Conservation (phyloP, 2,888 invertebrate species). For the Agrochola circellaris region DNA sequence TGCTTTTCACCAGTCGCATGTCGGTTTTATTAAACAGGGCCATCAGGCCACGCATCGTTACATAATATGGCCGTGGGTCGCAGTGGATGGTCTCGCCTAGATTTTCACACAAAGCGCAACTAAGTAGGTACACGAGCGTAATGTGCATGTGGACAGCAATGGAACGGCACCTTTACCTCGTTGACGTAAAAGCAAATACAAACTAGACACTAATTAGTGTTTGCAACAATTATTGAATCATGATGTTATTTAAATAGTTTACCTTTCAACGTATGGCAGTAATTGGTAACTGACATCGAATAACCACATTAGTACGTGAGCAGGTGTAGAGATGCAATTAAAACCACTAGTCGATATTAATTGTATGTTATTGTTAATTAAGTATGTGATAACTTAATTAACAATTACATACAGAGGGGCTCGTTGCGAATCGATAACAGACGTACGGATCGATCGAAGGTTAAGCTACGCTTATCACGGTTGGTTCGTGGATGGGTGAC, state of each 20-base stretch:
- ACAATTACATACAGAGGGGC: no score
- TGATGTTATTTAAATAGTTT: conserved; percentile 43
- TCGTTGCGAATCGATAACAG: no score
- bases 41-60: background rate
- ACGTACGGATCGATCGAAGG: no score
- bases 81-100: background rate
- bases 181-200: conserved; percentile 49
- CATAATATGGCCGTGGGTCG: background rate
- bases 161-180: conserved; percentile 16
- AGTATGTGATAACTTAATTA: background rate
- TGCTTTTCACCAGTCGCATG: background rate
- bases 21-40: background rate
- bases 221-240: conserved; percentile 51
- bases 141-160: background rate
- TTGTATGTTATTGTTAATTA: background rate
- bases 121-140: no score
- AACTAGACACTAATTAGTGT: conserved; percentile 58
- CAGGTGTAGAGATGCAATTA: conserved; percentile 19
- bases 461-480: no score
- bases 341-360: conserved; percentile 11
- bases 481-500: no score
- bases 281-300: conserved; percentile 37
- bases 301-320: conserved; percentile 28
- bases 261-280: conserved; percentile 12
- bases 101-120: background rate